A percentile compares a stretch with the other conserved stretches of the same genome.
phyloP scores from a whole-genome alignment of 2,888 invertebrate species.

The Beris chalybata region DNA sequence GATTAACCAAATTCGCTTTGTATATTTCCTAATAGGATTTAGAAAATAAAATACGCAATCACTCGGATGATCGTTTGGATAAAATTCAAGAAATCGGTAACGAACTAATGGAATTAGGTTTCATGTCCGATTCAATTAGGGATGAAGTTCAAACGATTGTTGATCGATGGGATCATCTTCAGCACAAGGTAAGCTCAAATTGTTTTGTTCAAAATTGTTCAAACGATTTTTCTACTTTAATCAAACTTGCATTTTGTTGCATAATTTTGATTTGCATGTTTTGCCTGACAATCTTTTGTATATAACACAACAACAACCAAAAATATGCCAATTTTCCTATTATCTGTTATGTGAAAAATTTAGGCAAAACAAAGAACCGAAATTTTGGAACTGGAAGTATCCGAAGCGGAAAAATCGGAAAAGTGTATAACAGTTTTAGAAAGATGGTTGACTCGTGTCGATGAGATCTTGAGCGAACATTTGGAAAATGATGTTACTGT shows the following conservation, averaged over 20 bases:
- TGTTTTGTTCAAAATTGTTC: not conserved
- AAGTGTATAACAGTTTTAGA: conserved; percentile 72
- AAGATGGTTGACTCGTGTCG: conserved; percentile 70
- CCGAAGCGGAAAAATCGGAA: conserved; percentile 77
- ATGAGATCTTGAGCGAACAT: conserved; percentile 69
- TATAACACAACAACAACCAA: not conserved
- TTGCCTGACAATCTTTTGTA: not conserved
- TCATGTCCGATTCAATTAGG: conserved; percentile 70
- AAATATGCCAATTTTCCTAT: not conserved
- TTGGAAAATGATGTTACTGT: conserved; percentile 77
- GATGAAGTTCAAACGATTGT: conserved; percentile 67
- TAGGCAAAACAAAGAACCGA: conserved; percentile 54
- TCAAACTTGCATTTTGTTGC: conserved; percentile 6
- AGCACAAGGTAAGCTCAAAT: conserved; percentile 63
- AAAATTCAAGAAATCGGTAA: conserved; percentile 76
- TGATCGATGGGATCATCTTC: conserved; percentile 67
- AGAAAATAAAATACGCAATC: conserved; percentile 77
- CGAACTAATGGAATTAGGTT: conserved; percentile 72
- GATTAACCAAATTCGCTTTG: not conserved
- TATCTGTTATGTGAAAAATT: conserved; percentile 6
- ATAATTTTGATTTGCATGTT: conserved; percentile 21
- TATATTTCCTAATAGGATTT: conserved; percentile 65
- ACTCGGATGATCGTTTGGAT: conserved; percentile 70
- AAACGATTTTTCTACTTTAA: not conserved
- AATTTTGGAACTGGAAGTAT: conserved; percentile 70